Conservation (phyloP, 2,797 vertebrate genomes). For the Malacoctenus gilli region DNA sequence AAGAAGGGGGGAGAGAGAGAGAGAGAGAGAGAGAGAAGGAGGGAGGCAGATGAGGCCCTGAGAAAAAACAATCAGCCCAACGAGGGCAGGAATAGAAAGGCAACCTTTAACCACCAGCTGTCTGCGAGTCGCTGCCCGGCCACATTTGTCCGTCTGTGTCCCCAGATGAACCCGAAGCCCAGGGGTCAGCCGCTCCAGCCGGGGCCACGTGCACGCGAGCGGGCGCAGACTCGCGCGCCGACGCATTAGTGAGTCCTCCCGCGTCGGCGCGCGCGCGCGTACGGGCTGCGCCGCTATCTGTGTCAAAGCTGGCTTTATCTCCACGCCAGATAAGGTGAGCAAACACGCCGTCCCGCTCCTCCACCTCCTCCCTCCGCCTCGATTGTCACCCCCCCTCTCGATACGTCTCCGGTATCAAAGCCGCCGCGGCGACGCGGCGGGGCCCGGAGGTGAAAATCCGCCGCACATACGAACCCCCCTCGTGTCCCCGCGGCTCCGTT, state of each 20-base stretch:
- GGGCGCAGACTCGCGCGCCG: neutral
- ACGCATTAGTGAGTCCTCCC: conserved; percentile 32
- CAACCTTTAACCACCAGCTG: conserved; percentile 76
- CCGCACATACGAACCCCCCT: neutral
- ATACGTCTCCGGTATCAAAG: conserved; percentile 12
- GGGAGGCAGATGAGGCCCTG: conserved; percentile 59
- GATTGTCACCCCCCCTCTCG: conserved; percentile 50
- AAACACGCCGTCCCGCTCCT: conserved; percentile 64
- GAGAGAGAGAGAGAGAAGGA: conserved; percentile 1
- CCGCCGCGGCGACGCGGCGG: conserved; percentile 21
- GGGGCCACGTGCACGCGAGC: conserved; percentile 6
- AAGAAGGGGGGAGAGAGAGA: conserved; percentile 8
- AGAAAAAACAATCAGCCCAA: conserved; percentile 73
- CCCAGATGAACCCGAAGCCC: conserved; percentile 60
- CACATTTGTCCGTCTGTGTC: conserved; percentile 71
- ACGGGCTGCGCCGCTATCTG: conserved; percentile 46
- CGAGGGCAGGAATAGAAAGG: conserved; percentile 69
- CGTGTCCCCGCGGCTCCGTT: no score
- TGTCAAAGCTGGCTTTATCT: conserved; percentile 74
- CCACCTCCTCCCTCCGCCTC: conserved; percentile 39
- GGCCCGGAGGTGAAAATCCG: conserved; percentile 6
- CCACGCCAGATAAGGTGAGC: conserved; percentile 66
- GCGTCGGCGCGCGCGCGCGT: conserved; percentile 35
- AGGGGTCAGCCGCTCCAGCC: conserved; percentile 58
- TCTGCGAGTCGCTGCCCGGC: conserved; percentile 67